Conservation (phyloP, 2,113 vertebrate genomes). For the Pomatorhinus ruficollis region DNA sequence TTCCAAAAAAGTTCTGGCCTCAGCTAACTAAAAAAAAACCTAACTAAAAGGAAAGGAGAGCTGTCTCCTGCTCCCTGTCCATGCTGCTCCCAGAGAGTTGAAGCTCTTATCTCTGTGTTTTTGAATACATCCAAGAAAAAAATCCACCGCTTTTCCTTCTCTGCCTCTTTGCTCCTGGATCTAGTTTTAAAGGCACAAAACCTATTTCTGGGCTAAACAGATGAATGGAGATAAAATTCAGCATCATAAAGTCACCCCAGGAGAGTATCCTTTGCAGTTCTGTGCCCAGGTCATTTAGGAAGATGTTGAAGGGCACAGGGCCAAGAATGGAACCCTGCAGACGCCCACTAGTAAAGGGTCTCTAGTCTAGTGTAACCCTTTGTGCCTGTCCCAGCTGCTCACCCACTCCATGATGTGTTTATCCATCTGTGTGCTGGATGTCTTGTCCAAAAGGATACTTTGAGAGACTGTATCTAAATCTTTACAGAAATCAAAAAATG, state of each 20-base stretch:
- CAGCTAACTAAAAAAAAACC: background rate
- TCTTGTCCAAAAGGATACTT: background rate
- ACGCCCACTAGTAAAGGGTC: no score
- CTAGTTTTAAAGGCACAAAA: background rate
- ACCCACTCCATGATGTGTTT: background rate
- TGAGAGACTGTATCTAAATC: background rate
- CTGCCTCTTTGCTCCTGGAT: fast-evolving
- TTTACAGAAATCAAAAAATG: background rate
- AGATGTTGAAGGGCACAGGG: background rate
- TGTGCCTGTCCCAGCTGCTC: background rate
- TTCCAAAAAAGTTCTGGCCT: background rate
- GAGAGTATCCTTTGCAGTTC: background rate
- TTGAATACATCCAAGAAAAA: background rate
- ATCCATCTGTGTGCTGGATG: background rate
- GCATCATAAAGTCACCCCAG: no score
- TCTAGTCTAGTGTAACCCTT: background rate
- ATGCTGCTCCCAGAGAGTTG: background rate
- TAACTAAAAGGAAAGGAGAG: background rate
- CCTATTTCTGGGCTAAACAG: background rate
- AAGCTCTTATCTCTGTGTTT: background rate
- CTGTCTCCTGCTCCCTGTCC: fast-evolving
- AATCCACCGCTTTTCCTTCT: background rate
- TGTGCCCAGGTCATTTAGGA: background rate
- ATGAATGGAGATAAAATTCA: background rate
- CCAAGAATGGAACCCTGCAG: background rate